Base-by-base conservation (phyloP, 1,140 invertebrate species). In the Carposina sasakii region DNA sequence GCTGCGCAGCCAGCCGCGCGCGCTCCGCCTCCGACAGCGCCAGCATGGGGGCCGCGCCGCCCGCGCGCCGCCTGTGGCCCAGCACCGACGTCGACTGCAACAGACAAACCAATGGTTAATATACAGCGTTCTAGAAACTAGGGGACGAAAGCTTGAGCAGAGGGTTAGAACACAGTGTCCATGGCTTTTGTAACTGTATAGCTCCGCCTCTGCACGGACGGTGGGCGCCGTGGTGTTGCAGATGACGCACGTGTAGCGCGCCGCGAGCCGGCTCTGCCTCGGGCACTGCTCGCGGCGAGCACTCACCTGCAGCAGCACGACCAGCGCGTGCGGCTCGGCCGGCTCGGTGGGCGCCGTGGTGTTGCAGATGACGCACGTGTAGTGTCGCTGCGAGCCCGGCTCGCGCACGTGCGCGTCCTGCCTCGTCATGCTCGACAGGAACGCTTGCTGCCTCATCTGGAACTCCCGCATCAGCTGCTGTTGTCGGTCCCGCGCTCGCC, bases 321-420 rank as follows among this genome's bases (percentile, higher is more conserved):
- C 94, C 17, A 98, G 86, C 8, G 96, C 96, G 70, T 98, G 92
- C 13, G 96, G 96, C 81, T 96, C 93, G 9, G 93, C 90, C 62
- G 93, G 90, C 0, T 91, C 94, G 60, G 93, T 94, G 6, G 93
- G 89, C 31, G 94, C 92, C 41, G 93, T 94, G 84, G 95, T 94
- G 85, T 93, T 95, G 81, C 97, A 99, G 65, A 98, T 98, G 39
- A 97, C 96, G 87, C 97, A 99, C 76, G 98, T 94, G 76, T 97
- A 98, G 77, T 95, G 93, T 69, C 90, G 78, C 62, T 87, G 85
- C 3, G 64, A 26, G 90, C 77, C 90, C 86, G 91, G 63, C 81
- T 87, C 85, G 28, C 86, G 85, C 52, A 87, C 88, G 39, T 86
- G 85, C 82, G 60, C 54, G 58, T 73, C 67, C 54, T 57, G 58